A percentile compares a stretch with the other conserved stretches of the same genome.
Evolutionary conservation across 2,797 vertebrate genomes (phyloP).

Genomic region (Acridotheres tristis): DNA sequence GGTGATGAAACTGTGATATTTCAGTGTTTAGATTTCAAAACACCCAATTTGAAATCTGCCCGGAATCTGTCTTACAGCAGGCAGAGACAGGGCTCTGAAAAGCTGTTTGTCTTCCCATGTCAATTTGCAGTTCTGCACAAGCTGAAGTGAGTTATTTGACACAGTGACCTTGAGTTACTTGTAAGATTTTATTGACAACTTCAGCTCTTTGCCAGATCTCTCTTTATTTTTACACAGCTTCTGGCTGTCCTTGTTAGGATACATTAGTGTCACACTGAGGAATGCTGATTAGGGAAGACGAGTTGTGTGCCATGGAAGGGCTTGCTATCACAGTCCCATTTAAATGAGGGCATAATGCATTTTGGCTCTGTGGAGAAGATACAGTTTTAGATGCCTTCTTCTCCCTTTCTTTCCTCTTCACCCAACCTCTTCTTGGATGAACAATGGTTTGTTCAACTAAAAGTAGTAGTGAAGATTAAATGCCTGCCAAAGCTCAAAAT

Average conservation of each 20-base stretch:
- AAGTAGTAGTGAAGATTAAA: neutral
- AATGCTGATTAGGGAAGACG: neutral
- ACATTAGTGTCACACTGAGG: constrained; percentile 20
- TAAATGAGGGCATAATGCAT: neutral
- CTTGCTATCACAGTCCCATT: neutral
- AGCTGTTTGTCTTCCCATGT: neutral
- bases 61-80: neutral
- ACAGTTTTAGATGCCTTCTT: neutral
- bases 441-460: neutral
- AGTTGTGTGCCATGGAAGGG: neutral
- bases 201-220: neutral
- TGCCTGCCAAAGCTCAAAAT: neutral
- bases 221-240: constrained; percentile 39
- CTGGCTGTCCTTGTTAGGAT: constrained; percentile 51
- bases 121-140: neutral
- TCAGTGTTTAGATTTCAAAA: neutral
- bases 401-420: neutral
- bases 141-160: neutral
- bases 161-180: constrained; percentile 36
- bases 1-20: neutral
- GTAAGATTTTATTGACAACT: constrained; percentile 30
- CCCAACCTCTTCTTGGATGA: neutral
- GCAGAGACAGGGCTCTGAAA: neutral
- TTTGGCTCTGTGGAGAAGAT: neutral
- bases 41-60: neutral